Evolutionary conservation across 2,113 vertebrate species (phyloP).

Genomic region (Thunnus maccoyii): DNA sequence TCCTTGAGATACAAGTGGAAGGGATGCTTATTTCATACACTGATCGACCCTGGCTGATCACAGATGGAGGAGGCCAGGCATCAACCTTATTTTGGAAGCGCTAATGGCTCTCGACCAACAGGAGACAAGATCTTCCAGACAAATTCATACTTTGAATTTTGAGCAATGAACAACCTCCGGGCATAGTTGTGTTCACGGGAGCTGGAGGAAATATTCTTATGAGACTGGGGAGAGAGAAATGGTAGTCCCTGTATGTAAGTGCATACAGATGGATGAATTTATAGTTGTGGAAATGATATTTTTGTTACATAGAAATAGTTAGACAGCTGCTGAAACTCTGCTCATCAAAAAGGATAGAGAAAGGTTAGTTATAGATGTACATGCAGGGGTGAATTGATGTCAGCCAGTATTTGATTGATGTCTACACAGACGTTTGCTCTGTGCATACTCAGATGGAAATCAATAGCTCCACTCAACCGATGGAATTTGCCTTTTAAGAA

Average conservation of each 20-base stretch:
- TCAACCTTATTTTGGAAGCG: constrained; percentile 42
- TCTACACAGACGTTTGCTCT: constrained; percentile 58
- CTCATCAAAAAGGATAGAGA: constrained; percentile 42
- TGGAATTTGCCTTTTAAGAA: constrained; percentile 72
- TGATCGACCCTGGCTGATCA: constrained; percentile 48
- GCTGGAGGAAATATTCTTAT: constrained; percentile 24
- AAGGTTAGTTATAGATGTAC: constrained; percentile 27
- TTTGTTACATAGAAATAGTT: constrained; percentile 38
- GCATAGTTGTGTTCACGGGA: constrained; percentile 11
- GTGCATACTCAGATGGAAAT: constrained; percentile 70
- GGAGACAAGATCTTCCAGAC: constrained; percentile 40
- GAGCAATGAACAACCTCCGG: constrained; percentile 46
- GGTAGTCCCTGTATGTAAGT: constrained; percentile 10
- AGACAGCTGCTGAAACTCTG: constrained; percentile 38
- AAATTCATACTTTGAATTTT: constrained; percentile 35
- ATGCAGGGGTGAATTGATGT: constrained; percentile 56
- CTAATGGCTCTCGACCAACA: constrained; percentile 50
- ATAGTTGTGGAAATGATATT: constrained; percentile 34
- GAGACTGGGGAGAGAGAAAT: constrained; percentile 23
- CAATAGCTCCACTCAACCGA: constrained; percentile 69
- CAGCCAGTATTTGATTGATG: constrained; percentile 64
- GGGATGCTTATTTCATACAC: constrained; percentile 43
- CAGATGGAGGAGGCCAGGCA: constrained; percentile 48
- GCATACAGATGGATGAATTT: constrained; percentile 31
- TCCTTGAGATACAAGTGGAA: constrained; percentile 51